Evolutionary conservation across 2,888 invertebrate species (phyloP).

Genomic region (Nomada hirtipes): DNA sequence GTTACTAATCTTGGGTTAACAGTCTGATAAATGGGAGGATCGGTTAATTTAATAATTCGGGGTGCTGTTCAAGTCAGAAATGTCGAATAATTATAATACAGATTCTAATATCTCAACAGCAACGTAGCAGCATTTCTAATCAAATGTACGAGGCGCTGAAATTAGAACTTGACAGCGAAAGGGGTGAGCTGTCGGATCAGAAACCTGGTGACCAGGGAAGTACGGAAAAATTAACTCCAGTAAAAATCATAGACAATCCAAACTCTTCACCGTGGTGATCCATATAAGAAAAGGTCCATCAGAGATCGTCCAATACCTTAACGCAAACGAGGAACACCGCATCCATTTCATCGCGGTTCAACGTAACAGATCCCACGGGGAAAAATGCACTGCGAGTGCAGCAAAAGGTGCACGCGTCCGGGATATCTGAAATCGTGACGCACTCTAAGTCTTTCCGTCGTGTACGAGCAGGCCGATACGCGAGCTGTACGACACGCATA

Average conservation of each 20-base stretch:
- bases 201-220: no score
- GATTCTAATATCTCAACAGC: no score
- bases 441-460: conserved; percentile 36
- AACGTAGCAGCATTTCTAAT: no score
- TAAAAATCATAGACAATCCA: background rate
- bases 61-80: no score
- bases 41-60: background rate
- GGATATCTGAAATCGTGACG: conserved; percentile 49
- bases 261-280: background rate
- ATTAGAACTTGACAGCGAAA: no score
- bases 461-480: conserved; percentile 52
- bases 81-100: no score
- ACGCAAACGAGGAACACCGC: no score
- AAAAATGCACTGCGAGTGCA: background rate
- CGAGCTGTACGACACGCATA: conserved; percentile 45
- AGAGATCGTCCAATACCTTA: no score
- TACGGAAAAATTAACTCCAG: no score
- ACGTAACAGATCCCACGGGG: conserved; percentile 9
- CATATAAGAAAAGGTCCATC: no score
- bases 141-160: no score
- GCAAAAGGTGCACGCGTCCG: conserved; percentile 1
- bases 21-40: background rate
- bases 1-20: background rate
- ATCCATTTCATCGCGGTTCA: background rate
- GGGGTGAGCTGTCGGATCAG: no score